Evolutionary conservation across 2,113 vertebrate species (phyloP).

Genomic region (Cranoglanis bouderius): DNA sequence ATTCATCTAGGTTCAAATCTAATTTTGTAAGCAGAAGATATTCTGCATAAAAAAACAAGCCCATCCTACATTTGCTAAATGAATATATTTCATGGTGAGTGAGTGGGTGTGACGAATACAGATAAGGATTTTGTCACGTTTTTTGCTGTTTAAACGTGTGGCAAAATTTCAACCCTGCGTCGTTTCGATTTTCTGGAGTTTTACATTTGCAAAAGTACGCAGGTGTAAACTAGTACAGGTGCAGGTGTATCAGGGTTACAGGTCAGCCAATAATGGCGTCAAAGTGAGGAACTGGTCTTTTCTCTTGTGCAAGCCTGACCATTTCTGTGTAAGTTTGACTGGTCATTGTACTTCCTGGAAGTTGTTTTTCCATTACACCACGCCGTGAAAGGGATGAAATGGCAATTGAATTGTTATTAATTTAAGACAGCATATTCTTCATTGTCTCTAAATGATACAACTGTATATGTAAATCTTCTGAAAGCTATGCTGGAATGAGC

Average conservation of each 20-base stretch:
- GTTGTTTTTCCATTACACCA: neutral
- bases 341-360: neutral
- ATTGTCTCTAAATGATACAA: neutral
- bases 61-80: neutral
- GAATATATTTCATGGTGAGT: neutral
- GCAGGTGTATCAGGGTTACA: constrained; percentile 27
- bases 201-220: constrained; percentile 36
- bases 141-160: neutral
- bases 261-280: constrained; percentile 1
- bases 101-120: neutral
- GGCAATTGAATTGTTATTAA: neutral
- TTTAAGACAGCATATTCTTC: neutral
- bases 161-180: neutral
- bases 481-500: neutral
- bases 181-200: constrained; percentile 16
- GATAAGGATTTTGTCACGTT: neutral
- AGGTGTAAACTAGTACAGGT: constrained; percentile 19
- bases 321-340: neutral
- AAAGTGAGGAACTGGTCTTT: constrained; percentile 10
- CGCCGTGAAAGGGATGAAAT: neutral
- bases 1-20: neutral
- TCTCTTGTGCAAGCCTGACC: neutral
- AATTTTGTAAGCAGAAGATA: neutral
- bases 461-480: neutral
- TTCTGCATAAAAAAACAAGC: neutral